These are phyloP conservation scores for Willisornis vidua DNA, from an alignment of 2,113 vertebrate species.

Conservation along the genomic window DNA sequence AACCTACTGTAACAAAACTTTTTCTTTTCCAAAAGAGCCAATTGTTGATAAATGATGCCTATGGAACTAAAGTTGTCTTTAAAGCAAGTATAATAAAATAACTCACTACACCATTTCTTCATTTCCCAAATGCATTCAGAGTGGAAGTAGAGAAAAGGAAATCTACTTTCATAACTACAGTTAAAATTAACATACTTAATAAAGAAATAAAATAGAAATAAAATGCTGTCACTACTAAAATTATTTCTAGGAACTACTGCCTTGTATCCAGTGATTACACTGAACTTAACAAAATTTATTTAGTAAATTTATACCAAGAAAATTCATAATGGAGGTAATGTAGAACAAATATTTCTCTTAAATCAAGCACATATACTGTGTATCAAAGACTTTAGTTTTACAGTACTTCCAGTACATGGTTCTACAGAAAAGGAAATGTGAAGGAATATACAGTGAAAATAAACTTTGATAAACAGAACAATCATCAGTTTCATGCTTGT, in stretches of 20 bases:
- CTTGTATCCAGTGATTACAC: neutral
- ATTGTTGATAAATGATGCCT: neutral
- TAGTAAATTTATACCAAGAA: neutral
- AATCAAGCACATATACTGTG: neutral
- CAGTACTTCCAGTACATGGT: neutral
- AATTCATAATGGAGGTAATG: neutral
- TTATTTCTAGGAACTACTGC: neutral
- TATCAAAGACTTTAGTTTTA: neutral
- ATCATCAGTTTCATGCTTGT: neutral
- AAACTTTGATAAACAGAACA: neutral
- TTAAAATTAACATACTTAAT: neutral
- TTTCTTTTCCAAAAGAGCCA: neutral
- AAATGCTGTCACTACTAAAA: neutral
- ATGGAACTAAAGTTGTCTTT: neutral
- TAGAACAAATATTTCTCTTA: neutral
- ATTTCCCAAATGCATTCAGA: neutral
- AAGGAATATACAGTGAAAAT: neutral
- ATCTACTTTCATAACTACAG: neutral
- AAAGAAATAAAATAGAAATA: neutral
- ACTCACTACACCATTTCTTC: neutral
- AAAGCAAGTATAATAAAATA: neutral
- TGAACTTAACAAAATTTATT: neutral
- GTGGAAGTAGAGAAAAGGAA: neutral
- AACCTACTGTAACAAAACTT: neutral
- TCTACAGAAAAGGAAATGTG: neutral